phyloP scores from a whole-genome alignment of 2,113 vertebrate genomes.

The Lepus timidus region DNA sequence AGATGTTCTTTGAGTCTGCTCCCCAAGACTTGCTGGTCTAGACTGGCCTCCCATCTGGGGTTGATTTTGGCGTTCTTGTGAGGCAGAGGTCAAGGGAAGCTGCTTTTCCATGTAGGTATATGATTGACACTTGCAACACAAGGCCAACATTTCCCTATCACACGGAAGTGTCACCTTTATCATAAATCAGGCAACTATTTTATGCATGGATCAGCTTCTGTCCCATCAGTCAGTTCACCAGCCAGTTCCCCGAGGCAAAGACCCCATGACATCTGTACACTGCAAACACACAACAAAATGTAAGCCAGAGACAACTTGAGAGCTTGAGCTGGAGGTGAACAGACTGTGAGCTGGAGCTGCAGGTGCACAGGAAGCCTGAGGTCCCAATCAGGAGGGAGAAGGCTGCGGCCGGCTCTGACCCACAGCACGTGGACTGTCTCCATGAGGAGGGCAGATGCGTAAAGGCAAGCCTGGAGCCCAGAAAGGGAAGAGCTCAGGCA shows the following conservation, averaged over 20 bases:
- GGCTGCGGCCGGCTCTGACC: not conserved
- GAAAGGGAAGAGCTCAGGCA: not conserved
- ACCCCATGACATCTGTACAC: not conserved
- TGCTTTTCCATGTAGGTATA: not conserved
- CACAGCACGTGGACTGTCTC: not conserved
- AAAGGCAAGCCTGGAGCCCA: not conserved
- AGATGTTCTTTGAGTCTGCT: not conserved
- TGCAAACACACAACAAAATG: not conserved
- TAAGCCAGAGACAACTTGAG: not conserved
- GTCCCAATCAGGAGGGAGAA: not conserved
- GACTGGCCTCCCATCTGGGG: not conserved
- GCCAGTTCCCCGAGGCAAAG: not conserved
- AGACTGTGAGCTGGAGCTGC: not conserved
- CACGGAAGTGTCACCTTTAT: not conserved
- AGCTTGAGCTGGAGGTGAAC: not conserved
- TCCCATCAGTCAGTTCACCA: not conserved
- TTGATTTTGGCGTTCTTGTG: not conserved
- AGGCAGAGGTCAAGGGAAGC: not conserved
- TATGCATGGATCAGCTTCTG: not conserved
- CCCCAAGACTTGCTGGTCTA: not conserved
- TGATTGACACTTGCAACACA: not conserved
- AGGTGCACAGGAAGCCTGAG: not conserved
- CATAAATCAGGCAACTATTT: not conserved
- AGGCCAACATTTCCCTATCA: not conserved
- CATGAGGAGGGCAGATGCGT: not conserved